Base-by-base conservation (phyloP, 2,797 vertebrate species). In the Typhlichthys eigenmanni region DNA sequence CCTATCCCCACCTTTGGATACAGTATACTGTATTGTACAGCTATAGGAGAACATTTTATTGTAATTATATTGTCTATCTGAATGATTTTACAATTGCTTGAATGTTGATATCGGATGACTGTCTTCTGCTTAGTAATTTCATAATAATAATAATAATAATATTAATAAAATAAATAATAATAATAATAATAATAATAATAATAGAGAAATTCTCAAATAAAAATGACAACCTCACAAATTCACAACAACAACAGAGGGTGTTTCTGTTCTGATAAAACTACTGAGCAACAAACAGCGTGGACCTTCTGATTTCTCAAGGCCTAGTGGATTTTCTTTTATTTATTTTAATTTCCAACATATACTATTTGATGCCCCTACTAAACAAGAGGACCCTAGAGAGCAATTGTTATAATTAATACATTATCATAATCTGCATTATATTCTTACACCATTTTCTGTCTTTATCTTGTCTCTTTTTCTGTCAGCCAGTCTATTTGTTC, bases 321-420 rank as follows among this genome's bases (percentile, higher is more conserved):
- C 91, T 95, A 94, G 84, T 94, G 94, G 13, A 16, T 38, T 74
- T 78, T 66, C 90, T 94, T 94, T 93, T 95, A 86, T 86, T 95
- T 97, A 38, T 38, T 38, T 38, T 38, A 38, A 38, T 38, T 38
- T 38, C 34, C 34, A 38, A 38, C 34, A 38, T 38, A 6, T 38
- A 6, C 95, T 92, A 94, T 98, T 97, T 98, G 94, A 98, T 96
- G 94, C 94, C 92, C 91, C 93, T 90, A 93, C 92, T 96, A 96
- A 95, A 96, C 94, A 95, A 94, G 93, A 94, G 85, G 92, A 95
- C 95, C 94, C 92, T 87, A 74, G 93, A 92, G 94, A 95, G 92
- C 92, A 88, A 89, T 92, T 93, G 95, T 96, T 92, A 95, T 96
- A 96, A 94, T 95, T 92, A 93, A 85, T 95, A 82, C 64, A 80